Conservation (phyloP, 2,797 vertebrate species). For the Xiphophorus birchmanni region DNA sequence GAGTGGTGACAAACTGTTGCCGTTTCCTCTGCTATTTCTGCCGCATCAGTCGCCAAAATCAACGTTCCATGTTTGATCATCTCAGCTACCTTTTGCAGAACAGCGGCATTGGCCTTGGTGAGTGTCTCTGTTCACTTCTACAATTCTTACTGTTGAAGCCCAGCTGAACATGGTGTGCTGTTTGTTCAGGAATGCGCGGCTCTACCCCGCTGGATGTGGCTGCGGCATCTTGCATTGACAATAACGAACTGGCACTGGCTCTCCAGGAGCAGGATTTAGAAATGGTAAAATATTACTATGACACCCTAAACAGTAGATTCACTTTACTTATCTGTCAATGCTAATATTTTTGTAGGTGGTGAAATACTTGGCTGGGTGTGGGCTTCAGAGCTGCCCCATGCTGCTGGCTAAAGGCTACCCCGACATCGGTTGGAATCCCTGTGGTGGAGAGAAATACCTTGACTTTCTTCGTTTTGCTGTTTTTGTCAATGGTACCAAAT, state of each 20-base stretch:
- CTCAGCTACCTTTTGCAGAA: slow-evolving; percentile 95
- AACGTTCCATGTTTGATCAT: slow-evolving; percentile 97
- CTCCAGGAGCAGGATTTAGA: slow-evolving; percentile 95
- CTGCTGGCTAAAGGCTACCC: slow-evolving; percentile 93
- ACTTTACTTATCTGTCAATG: background rate
- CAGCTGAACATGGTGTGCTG: slow-evolving; percentile 5
- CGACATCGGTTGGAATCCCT: slow-evolving; percentile 95
- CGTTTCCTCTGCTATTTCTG: slow-evolving; percentile 97
- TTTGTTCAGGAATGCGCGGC: slow-evolving; percentile 88
- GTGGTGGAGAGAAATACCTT: slow-evolving; percentile 93
- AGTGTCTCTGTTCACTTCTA: slow-evolving; percentile 42
- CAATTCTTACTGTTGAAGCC: slow-evolving; percentile 9
- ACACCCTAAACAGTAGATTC: background rate
- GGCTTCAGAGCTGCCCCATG: slow-evolving; percentile 95
- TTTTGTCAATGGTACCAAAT: slow-evolving; percentile 91
- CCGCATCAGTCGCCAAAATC: slow-evolving; percentile 95
- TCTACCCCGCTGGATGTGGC: slow-evolving; percentile 94
- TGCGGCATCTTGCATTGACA: slow-evolving; percentile 94
- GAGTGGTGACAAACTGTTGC: slow-evolving; percentile 97
- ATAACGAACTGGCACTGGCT: slow-evolving; percentile 93
- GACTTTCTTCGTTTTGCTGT: slow-evolving; percentile 95
- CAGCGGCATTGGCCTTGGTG: slow-evolving; percentile 93
- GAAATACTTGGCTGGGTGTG: slow-evolving; percentile 92
- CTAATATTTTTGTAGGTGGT: slow-evolving; percentile 84
- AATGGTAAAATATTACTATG: slow-evolving; percentile 79